phyloP scores from a whole-genome alignment of 2,888 invertebrate species.

The Onthophagus sagittarius region DNA sequence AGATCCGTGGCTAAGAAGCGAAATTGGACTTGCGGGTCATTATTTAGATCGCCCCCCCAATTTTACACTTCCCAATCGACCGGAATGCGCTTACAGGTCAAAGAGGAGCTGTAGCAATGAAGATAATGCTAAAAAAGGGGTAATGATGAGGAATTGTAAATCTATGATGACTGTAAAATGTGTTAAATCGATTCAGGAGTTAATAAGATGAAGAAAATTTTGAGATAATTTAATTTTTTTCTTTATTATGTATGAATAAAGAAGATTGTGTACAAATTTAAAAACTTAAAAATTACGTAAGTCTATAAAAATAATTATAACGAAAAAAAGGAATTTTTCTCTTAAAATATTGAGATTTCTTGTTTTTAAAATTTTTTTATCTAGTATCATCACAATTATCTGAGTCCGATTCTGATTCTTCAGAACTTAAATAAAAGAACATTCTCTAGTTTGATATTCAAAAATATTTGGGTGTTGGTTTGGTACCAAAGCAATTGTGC shows the following conservation, averaged over 20 bases:
- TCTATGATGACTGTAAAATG: constrained; percentile 25
- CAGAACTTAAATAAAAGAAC: constrained; percentile 20
- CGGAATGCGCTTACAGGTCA: constrained; percentile 37
- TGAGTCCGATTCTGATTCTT: not conserved
- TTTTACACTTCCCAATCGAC: constrained; percentile 30
- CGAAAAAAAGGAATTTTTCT: too few relatives aligned
- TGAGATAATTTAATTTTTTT: too few relatives aligned
- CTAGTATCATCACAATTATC: not conserved
- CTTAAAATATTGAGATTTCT: too few relatives aligned
- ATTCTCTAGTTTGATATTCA: constrained; percentile 37
- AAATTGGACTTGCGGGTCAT: constrained; percentile 60
- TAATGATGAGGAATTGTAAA: constrained; percentile 26
- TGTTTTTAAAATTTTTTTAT: too few relatives aligned
- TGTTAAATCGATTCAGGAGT: constrained; percentile 23
- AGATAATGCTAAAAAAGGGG: constrained; percentile 26
- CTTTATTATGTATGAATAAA: too few relatives aligned
- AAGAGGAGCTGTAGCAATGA: constrained; percentile 42
- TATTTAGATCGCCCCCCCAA: constrained; percentile 53
- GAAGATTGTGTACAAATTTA: too few relatives aligned
- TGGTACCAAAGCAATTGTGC: constrained; percentile 42
- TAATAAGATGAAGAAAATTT: not conserved
- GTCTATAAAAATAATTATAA: too few relatives aligned
- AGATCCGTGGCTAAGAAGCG: constrained; percentile 56
- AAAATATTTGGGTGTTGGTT: constrained; percentile 32
- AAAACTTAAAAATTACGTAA: too few relatives aligned